Conservation (phyloP, 1,140 invertebrate species). For the Euglossa dilemma region DNA sequence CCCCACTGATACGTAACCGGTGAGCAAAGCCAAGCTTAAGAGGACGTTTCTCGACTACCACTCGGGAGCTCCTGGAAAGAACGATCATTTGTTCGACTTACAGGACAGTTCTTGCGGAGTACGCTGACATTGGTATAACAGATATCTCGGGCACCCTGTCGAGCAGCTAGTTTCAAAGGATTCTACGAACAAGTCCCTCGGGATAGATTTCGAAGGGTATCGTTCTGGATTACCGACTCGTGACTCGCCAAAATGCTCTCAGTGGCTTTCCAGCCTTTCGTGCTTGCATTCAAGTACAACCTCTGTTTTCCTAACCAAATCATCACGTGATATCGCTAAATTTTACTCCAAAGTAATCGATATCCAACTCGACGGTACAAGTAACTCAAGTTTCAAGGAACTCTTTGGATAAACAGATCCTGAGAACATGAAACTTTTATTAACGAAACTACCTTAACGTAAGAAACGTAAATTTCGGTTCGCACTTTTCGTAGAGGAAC, state of each 20-base stretch:
- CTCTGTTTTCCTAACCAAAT: background rate
- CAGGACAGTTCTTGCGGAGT: constrained; percentile 12
- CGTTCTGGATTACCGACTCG: constrained; percentile 1
- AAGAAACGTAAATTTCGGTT: too few relatives aligned
- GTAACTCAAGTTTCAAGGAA: too few relatives aligned
- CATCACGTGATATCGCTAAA: too few relatives aligned
- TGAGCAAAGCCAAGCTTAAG: constrained; percentile 41
- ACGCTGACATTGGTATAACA: constrained; percentile 41
- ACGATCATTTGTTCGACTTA: constrained; percentile 61
- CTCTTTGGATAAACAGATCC: too few relatives aligned
- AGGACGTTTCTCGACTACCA: constrained; percentile 58
- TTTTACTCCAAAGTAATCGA: too few relatives aligned
- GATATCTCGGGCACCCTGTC: constrained; percentile 46
- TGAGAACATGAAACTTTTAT: too few relatives aligned
- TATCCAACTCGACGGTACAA: too few relatives aligned
- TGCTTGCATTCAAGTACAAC: background rate
- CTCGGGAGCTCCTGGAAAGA: constrained; percentile 42
- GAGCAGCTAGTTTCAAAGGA: constrained; percentile 25
- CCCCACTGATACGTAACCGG: constrained; percentile 29
- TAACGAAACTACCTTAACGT: too few relatives aligned
- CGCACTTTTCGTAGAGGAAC: too few relatives aligned
- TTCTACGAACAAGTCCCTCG: constrained; percentile 21
- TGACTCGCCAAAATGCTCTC: constrained; percentile 34
- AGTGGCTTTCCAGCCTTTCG: background rate
- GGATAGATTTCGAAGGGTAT: constrained; percentile 30